phyloP scores from a whole-genome alignment of 2,888 invertebrate species.

The Gymnoscelis rufifasciata region DNA sequence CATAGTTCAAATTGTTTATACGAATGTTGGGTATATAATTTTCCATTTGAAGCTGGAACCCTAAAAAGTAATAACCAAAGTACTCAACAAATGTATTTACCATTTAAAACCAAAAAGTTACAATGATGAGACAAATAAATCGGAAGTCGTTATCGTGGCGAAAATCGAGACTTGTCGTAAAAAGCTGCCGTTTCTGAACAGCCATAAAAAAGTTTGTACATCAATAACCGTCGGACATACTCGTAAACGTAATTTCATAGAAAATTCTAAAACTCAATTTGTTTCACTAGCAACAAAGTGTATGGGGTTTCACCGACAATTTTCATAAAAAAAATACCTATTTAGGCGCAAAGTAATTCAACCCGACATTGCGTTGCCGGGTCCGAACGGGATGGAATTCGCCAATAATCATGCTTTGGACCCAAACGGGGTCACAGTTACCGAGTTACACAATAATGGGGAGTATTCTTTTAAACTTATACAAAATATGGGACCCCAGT shows the following conservation, averaged over 20 bases:
- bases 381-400: slow-evolving; percentile 25
- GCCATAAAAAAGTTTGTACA: slow-evolving; percentile 37
- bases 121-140: slow-evolving; percentile 33
- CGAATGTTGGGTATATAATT: too few relatives aligned
- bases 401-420: slow-evolving; percentile 41
- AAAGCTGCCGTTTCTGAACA: slow-evolving; percentile 31
- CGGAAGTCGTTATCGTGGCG: slow-evolving; percentile 30
- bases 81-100: slow-evolving; percentile 10
- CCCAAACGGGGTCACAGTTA: slow-evolving; percentile 36
- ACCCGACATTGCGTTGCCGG: slow-evolving; percentile 31
- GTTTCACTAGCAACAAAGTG: slow-evolving; percentile 29
- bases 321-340: slow-evolving; percentile 39
- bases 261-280: slow-evolving; percentile 35
- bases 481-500: slow-evolving; percentile 41
- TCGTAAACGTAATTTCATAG: slow-evolving; percentile 35
- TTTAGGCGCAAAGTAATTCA: slow-evolving; percentile 36
- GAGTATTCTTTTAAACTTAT: slow-evolving; percentile 53
- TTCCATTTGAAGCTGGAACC: slow-evolving; percentile 1
- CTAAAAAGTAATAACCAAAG: slow-evolving; percentile 20
- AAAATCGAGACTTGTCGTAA: slow-evolving; percentile 37
- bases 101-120: slow-evolving; percentile 28
- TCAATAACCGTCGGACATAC: slow-evolving; percentile 30
- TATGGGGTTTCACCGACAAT: slow-evolving; percentile 29
- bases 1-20: too few relatives aligned
- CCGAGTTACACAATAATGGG: slow-evolving; percentile 46